Conservation (phyloP, 2,113 vertebrate genomes). For the Lepus americanus region DNA sequence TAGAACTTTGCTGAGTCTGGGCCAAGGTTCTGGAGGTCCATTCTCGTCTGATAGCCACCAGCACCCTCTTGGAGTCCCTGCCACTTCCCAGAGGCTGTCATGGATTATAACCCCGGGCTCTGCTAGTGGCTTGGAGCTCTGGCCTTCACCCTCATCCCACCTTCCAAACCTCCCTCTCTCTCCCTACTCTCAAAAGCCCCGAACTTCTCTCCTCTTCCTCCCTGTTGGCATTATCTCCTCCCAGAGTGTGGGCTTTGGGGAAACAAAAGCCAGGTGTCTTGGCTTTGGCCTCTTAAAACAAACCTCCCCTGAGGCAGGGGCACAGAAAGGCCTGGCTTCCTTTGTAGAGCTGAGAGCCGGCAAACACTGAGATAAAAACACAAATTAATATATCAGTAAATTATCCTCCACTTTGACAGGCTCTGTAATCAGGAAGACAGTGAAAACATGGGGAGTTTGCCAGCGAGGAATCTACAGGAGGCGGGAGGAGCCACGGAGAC, state of each 20-base stretch:
- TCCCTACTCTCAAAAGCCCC: not conserved
- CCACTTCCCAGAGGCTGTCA: rapidly evolving
- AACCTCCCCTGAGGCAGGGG: conserved; percentile 60
- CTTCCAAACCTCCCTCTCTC: not conserved
- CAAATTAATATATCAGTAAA: conserved; percentile 81
- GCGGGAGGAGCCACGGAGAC: not conserved
- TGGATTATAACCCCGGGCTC: too few relatives aligned
- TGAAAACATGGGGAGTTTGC: conserved; percentile 22
- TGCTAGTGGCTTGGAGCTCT: not conserved
- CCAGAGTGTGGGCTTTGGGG: not conserved
- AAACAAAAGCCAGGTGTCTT: conserved; percentile 82
- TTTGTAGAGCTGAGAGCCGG: conserved; percentile 42
- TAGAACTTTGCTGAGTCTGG: too few relatives aligned
- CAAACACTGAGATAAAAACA: conserved; percentile 64
- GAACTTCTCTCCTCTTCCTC: not conserved
- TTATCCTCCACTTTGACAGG: conserved; percentile 63
- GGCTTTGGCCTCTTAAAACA: conserved; percentile 72
- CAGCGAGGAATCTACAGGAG: conserved; percentile 56
- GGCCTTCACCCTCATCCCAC: not conserved
- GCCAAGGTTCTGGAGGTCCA: not conserved
- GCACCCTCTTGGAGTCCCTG: not conserved
- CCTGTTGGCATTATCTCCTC: not conserved
- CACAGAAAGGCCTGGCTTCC: conserved; percentile 66
- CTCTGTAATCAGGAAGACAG: conserved; percentile 77
- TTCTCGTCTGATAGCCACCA: not conserved